Conservation (phyloP, 2,888 invertebrate genomes). For the Mechanitis mazaeus region DNA sequence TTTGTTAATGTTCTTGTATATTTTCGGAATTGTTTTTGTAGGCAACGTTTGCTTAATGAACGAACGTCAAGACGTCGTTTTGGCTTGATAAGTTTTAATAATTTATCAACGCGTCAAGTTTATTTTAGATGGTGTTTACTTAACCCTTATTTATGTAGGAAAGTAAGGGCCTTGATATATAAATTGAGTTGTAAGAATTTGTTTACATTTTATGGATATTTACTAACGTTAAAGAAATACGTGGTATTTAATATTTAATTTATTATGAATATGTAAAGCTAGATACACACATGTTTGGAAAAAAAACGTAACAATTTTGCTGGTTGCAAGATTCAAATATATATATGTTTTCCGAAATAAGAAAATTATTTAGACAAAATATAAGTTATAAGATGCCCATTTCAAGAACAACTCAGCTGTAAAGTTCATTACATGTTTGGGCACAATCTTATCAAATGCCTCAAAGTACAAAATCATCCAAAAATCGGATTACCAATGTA, state of each 20-base stretch:
- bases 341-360: too few relatives aligned
- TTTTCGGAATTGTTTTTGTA: constrained; percentile 24
- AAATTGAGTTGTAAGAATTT: constrained; percentile 17
- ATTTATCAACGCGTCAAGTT: constrained; percentile 35
- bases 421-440: too few relatives aligned
- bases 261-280: too few relatives aligned
- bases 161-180: constrained; percentile 23
- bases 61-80: constrained; percentile 33
- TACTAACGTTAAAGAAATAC: not conserved
- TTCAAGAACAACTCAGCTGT: too few relatives aligned
- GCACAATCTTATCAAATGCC: constrained; percentile 15
- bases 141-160: constrained; percentile 28
- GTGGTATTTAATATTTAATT: not conserved
- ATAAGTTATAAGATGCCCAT: too few relatives aligned
- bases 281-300: too few relatives aligned
- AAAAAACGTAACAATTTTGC: too few relatives aligned
- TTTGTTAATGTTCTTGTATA: constrained; percentile 20
- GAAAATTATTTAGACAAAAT: not conserved
- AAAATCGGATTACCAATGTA: constrained; percentile 30
- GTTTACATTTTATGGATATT: constrained; percentile 13
- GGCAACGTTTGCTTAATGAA: constrained; percentile 30
- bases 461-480: constrained; percentile 23
- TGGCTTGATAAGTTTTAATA: constrained; percentile 33
- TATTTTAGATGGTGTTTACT: constrained; percentile 33
- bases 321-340: too few relatives aligned